These are phyloP conservation scores for Sarcophaga peregrina DNA, from an alignment of 1,140 invertebrate species.

Conservation along the genomic window DNA sequence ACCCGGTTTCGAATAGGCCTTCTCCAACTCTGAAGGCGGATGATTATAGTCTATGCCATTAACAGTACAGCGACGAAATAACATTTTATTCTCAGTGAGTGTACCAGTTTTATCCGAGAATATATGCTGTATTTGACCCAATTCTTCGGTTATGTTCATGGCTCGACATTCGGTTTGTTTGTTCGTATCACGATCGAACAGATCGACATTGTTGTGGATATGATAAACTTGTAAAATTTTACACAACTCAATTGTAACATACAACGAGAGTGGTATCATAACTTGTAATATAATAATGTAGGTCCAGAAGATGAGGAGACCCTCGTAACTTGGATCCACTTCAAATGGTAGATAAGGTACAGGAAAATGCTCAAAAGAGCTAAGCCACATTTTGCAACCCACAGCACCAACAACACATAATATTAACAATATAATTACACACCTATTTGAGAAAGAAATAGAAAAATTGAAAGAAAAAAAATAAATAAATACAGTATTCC, in stretches of 20 bases:
- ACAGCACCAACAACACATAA: conserved; percentile 92
- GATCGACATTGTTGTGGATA: conserved; percentile 89
- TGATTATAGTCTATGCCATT: conserved; percentile 91
- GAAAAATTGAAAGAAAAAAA: background rate
- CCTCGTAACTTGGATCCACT: conserved; percentile 76
- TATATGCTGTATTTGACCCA: conserved; percentile 95
- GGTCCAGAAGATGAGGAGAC: conserved; percentile 92
- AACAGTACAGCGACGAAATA: conserved; percentile 90
- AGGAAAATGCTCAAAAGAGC: conserved; percentile 68
- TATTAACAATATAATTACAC: conserved; percentile 90
- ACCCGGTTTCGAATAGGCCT: conserved; percentile 67
- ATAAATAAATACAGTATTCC: too few species aligned
- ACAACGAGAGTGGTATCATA: conserved; percentile 96
- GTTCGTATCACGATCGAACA: conserved; percentile 86
- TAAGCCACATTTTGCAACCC: conserved; percentile 88
- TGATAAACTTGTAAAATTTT: conserved; percentile 96
- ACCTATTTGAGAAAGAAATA: conserved; percentile 65
- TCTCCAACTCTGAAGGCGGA: conserved; percentile 72
- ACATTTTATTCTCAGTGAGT: conserved; percentile 97
- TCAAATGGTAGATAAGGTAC: conserved; percentile 73
- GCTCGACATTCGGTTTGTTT: conserved; percentile 93
- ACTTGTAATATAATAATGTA: conserved; percentile 96
- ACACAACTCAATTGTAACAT: conserved; percentile 96
- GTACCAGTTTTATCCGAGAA: conserved; percentile 99
- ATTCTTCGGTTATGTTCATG: conserved; percentile 96